Evolutionary conservation across 2,113 vertebrate genomes (phyloP), one percentile per base, ranked within the genome.

Genomic region (Etheostoma spectabile): DNA sequence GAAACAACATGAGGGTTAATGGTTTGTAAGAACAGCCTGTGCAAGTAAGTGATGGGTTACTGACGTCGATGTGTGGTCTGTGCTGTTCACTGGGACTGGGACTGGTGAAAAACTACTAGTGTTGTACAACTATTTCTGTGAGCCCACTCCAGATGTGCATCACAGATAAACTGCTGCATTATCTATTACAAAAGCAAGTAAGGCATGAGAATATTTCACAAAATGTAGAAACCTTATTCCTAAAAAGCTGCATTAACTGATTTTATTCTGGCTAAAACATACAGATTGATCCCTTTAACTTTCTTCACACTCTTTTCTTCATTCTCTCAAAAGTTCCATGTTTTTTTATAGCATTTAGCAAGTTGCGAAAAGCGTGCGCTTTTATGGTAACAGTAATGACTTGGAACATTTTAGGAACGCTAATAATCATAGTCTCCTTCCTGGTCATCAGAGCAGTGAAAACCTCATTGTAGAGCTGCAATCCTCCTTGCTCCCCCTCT

Each of bases 361-460:
- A 55, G 1, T 30, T 27, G 12, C 42, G 3, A 6, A 61, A 24
- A 51, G 16, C 24, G 30, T 53, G 18, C 16, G 1, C 4, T 78
- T 78, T 53, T 21, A 22, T 24, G 18, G 10, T 7, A 52, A 10
- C 8, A 3, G 46, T 46, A 55, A 77, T 38, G 56, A 48, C 8
- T 52, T 18, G 1, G 22, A 5, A 63, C 0, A 55, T 30, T 55
- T 46, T 6, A 18, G 22, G 13, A 48, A 24, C 14, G 1, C 49
- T 48, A 14, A 63, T 30, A 48, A 33, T 62, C 27, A 16, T 0
- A 13, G 22, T 42, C 22, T 56, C 59, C 45, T 5, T 59, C 1
- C 30, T 65, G 64, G 61, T n/a, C n/a, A 24, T 79, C 1, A 6
- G 55, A 57, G 79, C 56, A 27, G 65, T 16, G 16, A 35, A 49